A percentile compares a stretch with the other conserved stretches of the same genome.
phyloP scores from a whole-genome alignment of 2,113 vertebrate species.

The Cynocephalus volans region DNA sequence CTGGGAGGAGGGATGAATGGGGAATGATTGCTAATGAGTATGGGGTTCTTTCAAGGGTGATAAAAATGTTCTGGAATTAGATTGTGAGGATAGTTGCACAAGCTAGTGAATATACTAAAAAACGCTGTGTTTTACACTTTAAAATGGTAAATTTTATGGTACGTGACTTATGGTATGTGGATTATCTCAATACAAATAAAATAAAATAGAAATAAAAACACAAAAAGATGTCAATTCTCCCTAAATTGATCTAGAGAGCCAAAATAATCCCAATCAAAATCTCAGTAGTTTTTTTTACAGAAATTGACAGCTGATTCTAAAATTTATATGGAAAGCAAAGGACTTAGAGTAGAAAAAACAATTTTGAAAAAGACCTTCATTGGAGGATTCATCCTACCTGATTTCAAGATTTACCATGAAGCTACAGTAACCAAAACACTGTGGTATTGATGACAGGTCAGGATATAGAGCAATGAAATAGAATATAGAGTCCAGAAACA shows the following conservation, averaged over 20 bases:
- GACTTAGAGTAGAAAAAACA: background rate
- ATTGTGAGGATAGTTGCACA: background rate
- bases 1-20: background rate
- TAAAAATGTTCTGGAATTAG: background rate
- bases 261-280: slow-evolving; percentile 26
- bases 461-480: background rate
- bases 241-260: background rate
- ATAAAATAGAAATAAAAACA: background rate
- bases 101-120: background rate
- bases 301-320: background rate
- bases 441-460: background rate
- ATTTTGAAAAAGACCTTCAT: background rate
- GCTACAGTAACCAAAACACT: background rate
- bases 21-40: background rate
- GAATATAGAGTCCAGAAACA: background rate
- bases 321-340: slow-evolving; percentile 24
- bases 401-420: background rate
- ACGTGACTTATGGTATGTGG: background rate
- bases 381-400: background rate
- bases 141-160: background rate
- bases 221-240: background rate
- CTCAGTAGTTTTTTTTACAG: background rate
- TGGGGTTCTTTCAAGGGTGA: background rate
- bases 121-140: background rate
- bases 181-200: background rate